These are phyloP conservation scores for Deladenus siricidicola DNA, from an alignment of 2,888 invertebrate genomes.

Conservation along the genomic window DNA sequence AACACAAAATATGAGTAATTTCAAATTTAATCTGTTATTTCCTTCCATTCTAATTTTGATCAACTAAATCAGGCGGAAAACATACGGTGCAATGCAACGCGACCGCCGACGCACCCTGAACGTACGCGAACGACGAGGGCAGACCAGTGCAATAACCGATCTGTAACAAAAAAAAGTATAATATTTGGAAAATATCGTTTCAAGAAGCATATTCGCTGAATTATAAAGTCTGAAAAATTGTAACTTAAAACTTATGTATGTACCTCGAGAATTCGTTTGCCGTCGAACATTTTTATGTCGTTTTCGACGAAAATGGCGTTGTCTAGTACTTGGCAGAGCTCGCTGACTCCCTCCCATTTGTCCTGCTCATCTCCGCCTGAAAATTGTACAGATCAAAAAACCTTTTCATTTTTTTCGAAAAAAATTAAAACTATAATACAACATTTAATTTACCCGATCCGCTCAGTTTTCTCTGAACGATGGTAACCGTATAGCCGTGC, in stretches of 20 bases:
- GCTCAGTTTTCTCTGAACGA: background rate
- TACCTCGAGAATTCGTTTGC: constrained; percentile 43
- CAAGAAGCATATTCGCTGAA: too few species aligned
- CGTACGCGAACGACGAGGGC: constrained; percentile 43
- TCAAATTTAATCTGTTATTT: too few species aligned
- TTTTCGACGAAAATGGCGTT: constrained; percentile 40
- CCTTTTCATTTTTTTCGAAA: background rate
- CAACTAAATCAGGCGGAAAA: too few species aligned
- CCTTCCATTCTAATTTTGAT: too few species aligned
- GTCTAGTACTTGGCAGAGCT: constrained; percentile 42
- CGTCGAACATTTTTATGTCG: constrained; percentile 43
- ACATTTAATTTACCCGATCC: background rate
- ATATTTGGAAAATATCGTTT: background rate
- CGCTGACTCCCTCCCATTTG: constrained; percentile 46
- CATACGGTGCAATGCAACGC: constrained; percentile 33
- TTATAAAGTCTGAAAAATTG: background rate
- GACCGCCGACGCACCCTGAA: constrained; percentile 40
- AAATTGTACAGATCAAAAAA: constrained; percentile 6
- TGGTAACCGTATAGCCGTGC: background rate
- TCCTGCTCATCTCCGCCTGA: constrained; percentile 23
- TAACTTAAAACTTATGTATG: background rate
- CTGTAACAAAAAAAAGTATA: constrained; percentile 6
- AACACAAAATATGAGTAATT: too few species aligned
- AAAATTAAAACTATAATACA: background rate
- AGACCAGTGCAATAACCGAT: constrained; percentile 47